Evolutionary conservation across 2,113 vertebrate species (phyloP).

Genomic region (Phalacrocorax brasilianus): DNA sequence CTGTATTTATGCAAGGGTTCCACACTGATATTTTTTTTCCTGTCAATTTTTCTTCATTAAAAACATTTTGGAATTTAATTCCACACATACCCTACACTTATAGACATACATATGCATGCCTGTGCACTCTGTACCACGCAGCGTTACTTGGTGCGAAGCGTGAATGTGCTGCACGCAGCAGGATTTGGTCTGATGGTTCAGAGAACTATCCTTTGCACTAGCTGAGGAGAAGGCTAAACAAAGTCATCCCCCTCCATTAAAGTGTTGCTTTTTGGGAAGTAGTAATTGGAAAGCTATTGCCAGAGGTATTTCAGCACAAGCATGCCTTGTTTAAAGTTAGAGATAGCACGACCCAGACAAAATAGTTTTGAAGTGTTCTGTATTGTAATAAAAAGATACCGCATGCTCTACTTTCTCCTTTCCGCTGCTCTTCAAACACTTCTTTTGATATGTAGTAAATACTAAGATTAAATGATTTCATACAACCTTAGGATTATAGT

Average conservation of each 20-base stretch:
- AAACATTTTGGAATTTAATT: background rate
- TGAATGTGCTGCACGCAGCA: background rate
- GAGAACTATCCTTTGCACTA: conserved; percentile 13
- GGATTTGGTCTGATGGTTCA: background rate
- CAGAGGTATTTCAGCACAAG: conserved; percentile 14
- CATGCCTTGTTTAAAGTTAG: background rate
- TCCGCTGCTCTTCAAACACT: conserved; percentile 21
- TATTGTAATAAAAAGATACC: conserved; percentile 22
- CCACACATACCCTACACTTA: background rate
- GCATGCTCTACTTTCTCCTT: background rate
- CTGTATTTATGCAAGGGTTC: background rate
- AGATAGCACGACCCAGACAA: conserved; percentile 31
- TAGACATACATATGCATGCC: rapidly evolving
- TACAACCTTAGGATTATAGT: conserved; percentile 52
- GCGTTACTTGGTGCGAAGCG: background rate
- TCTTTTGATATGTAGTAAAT: conserved; percentile 56
- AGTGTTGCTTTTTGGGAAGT: background rate
- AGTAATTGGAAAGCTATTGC: conserved; percentile 34
- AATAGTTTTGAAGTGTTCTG: conserved; percentile 7
- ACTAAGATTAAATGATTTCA: conserved; percentile 60
- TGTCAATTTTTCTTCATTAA: background rate
- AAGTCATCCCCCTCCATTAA: background rate
- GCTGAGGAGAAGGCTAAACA: background rate
- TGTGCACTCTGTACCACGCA: background rate
- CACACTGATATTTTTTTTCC: background rate